Evolutionary conservation across 2,113 vertebrate genomes (phyloP).

Genomic region (Tupaia tana): DNA sequence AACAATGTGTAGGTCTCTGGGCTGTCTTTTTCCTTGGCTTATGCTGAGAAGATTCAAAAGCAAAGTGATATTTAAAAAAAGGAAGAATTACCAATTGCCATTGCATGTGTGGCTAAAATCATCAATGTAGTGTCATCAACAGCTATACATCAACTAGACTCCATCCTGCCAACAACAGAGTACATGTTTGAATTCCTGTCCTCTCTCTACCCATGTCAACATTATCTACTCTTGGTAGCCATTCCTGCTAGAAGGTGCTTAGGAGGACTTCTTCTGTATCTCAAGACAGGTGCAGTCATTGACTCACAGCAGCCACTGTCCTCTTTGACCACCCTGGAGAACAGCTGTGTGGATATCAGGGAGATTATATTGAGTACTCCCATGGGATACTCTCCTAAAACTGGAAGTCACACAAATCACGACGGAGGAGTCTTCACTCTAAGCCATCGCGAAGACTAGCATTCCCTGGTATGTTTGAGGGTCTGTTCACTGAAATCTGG

Average conservation of each 20-base stretch:
- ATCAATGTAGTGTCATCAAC: not conserved
- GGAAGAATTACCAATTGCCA: not conserved
- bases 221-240: not conserved
- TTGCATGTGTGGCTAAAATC: not conserved
- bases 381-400: not conserved
- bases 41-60: conserved; percentile 1
- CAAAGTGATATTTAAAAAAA: not conserved
- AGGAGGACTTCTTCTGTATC: not conserved
- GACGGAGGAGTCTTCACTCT: not conserved
- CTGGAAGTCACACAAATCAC: not conserved
- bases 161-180: not conserved
- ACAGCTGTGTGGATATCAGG: not conserved
- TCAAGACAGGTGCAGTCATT: not conserved
- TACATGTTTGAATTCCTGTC: not conserved
- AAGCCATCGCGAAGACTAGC: not conserved
- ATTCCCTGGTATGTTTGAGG: not conserved
- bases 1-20: not conserved
- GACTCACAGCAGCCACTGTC: not conserved
- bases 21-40: not conserved
- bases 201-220: not conserved
- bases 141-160: not conserved
- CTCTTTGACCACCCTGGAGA: not conserved
- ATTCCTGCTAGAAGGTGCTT: not conserved
- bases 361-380: not conserved
- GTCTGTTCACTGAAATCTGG: not conserved